Base-by-base conservation (phyloP, 2,888 invertebrate genomes). In the Hesperia comma region DNA sequence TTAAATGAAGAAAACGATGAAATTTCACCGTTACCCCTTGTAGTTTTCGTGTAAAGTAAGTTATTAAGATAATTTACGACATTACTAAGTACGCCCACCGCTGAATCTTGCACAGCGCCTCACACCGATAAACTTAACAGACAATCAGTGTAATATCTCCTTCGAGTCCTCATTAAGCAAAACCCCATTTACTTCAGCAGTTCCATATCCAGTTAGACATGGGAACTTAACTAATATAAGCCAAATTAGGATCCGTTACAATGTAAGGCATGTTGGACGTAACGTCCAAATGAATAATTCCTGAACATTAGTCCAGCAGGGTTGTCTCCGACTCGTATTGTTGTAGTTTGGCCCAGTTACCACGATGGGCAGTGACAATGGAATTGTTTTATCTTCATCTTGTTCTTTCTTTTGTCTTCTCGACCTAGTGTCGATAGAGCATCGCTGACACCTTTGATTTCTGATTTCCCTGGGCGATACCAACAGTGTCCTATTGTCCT, bases 281-380 rank as follows among this genome's bases (percentile, higher is more conserved):
- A 61, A 43, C 66, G 60, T 60, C 32, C 43, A 66, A 66, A 66
- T 66, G 66, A 66, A 66, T 66, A 60, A 66, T 66, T 66, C 66
- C 54, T 33, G 60, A 66, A 54, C 66, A 66, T 66, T 60, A 21
- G 43, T 54, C 43, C 19, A 15, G 7, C 54, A 66, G 60, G 66
- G 66, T 14, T 66, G 53, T 19, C 7, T 26, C 21, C 6, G 21
- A 26, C n/a, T 17, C 7, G 56, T 12, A 26, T 4, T 26, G 26
- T 37, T 37, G 19, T n/a, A n/a, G 21, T 55, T 55, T 41, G 19
- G 12, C 37, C 37, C 37, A 37, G 37, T 37, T 37, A 26, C 26
- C 26, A 26, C 26, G 26, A 26, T 26, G 5, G 8, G 1, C 12
- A 37, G 3, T 37, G 8, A 37, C 37, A 37, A 4, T 26, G 5